Base-by-base conservation (phyloP, 2,888 invertebrate genomes). In the Pyrgus malvae region DNA sequence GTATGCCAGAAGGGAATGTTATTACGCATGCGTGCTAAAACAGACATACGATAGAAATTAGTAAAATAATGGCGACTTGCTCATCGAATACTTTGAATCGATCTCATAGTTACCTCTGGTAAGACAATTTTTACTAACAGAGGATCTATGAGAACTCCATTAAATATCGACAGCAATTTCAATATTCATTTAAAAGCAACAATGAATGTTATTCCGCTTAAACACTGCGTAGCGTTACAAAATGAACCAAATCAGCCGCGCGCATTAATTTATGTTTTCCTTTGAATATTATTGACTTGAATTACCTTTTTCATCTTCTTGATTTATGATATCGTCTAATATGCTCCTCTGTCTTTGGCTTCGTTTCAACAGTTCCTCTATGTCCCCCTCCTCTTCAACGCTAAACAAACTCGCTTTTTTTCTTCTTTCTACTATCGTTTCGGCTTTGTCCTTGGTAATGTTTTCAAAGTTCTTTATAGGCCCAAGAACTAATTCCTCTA, bases 331-430 rank as follows among this genome's bases (percentile, higher is more conserved):
- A 80, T 94, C 94, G 65, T 93, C 93, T 68, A 94, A 89, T 68
- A 93, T 92, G 80, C 93, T 94, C 76, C 94, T 91, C 77, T 95
- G 94, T 68, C 91, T 91, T 75, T 93, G 91, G 63, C 94, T 93
- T 68, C 93, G 91, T 75, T 84, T 91, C 42, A 94, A 83, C 55
- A 94, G 83, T 56, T 91, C 92, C 76, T 93, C 93, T 66, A 94
- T 78, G 64, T 92, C 92, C 68, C 93, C 93, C 54, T 92, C 92
- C 56, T 92, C 92, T 56, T 83, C 85, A 8, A 90, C 80, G 59
- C 71, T 78, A 61, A 76, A 76, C 48, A 84, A 66, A 65, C 76
- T 86, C 33, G 66, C 19, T 66, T 70, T 54, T 67, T 64, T 82
- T 69, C 76, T 87, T 70, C 74, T 76, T 57, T 90, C 89, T 35